Percentiles rank a stretch among this genome's conserved stretches.
Conservation (phyloP, 2,797 vertebrate genomes). For the Cephalopachus bancanus region DNA sequence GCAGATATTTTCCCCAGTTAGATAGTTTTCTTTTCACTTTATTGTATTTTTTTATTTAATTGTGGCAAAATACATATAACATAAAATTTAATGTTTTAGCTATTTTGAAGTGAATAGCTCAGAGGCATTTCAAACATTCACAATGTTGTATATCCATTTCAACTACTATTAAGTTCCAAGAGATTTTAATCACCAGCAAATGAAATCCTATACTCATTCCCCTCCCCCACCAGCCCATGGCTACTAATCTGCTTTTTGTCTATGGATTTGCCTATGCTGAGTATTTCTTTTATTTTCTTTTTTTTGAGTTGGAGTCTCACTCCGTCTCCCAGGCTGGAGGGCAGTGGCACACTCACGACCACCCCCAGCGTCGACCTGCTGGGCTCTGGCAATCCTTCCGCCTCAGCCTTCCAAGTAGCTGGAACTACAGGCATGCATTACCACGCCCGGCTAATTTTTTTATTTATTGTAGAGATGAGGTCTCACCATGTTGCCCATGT, state of each 20-base stretch:
- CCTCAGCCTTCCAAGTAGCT: too few relatives aligned
- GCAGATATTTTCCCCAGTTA: not conserved
- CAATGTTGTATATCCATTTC: not conserved
- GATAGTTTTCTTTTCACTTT: not conserved
- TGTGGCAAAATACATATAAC: not conserved
- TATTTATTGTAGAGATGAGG: too few relatives aligned
- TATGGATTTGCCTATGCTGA: not conserved
- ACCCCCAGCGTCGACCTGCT: too few relatives aligned
- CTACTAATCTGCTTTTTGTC: not conserved
- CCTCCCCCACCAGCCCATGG: not conserved
- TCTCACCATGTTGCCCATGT: too few relatives aligned
- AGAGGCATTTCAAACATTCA: not conserved
- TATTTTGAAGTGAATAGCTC: not conserved
- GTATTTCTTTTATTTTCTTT: not conserved
- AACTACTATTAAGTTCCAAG: not conserved
- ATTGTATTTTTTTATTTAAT: not conserved
- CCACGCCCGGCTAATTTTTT: too few relatives aligned
- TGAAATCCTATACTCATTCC: not conserved
- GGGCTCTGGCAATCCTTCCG: too few relatives aligned
- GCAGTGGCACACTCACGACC: too few relatives aligned
- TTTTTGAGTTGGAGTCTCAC: too few relatives aligned
- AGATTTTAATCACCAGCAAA: not conserved
- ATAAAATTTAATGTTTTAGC: not conserved
- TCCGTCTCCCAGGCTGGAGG: too few relatives aligned
- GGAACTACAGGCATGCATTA: too few relatives aligned